Conservation (phyloP, 2,797 vertebrate genomes). For the Aeoliscus strigatus region DNA sequence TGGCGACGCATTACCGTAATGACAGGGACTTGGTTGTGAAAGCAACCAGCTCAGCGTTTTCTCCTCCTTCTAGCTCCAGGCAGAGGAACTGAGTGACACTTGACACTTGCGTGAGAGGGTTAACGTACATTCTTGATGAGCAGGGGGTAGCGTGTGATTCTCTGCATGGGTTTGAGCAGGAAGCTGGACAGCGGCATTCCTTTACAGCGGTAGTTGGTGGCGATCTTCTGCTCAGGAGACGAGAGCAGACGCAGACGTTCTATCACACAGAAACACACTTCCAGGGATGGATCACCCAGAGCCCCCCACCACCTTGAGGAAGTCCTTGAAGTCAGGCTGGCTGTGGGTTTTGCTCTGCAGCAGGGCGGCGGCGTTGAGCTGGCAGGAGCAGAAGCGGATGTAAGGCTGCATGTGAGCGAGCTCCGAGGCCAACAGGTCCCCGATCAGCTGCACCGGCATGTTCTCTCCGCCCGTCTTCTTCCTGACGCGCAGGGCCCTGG, state of each 20-base stretch:
- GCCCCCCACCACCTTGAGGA: constrained; percentile 98
- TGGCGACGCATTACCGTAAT: no score
- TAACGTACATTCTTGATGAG: constrained; percentile 95
- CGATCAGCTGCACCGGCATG: constrained; percentile 99
- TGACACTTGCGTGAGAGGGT: not conserved
- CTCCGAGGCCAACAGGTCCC: constrained; percentile 95
- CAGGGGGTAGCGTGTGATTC: constrained; percentile 95
- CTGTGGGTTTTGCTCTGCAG: constrained; percentile 98
- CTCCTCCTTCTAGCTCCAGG: no score
- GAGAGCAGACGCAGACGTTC: no score
- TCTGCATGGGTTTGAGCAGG: constrained; percentile 97
- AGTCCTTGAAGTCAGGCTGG: constrained; percentile 93
- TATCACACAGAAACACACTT: no score
- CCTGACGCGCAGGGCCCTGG: constrained; percentile 91
- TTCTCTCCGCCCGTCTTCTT: constrained; percentile 99
- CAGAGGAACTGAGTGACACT: no score
- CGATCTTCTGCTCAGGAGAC: constrained; percentile 95
- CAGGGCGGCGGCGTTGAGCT: constrained; percentile 93
- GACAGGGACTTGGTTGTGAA: no score
- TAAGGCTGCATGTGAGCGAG: constrained; percentile 99
- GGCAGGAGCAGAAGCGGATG: constrained; percentile 95
- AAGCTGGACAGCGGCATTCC: constrained; percentile 98
- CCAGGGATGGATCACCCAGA: no score
- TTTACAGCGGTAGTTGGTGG: constrained; percentile 96
- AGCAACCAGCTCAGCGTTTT: no score